Conservation (phyloP, 2,888 invertebrate genomes). For the Diarsia mendica region DNA sequence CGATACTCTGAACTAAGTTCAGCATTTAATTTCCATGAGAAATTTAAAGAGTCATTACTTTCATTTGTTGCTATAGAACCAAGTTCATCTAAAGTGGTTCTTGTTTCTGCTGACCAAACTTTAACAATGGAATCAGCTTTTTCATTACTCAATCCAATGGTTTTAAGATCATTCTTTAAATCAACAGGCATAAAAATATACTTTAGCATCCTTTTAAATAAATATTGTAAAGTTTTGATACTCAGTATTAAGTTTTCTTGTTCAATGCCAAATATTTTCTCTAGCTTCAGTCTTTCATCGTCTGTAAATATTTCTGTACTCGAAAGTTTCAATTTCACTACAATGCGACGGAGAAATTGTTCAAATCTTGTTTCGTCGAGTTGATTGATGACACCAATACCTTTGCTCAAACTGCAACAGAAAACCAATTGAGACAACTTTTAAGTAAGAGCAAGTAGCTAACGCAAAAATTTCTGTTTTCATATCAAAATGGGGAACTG, state of each 20-base stretch:
- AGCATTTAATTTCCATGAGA: conserved; percentile 84
- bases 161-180: conserved; percentile 80
- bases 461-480: neutral
- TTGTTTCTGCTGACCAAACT: conserved; percentile 84
- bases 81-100: conserved; percentile 79
- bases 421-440: conserved; percentile 10
- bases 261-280: conserved; percentile 81
- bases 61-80: conserved; percentile 71
- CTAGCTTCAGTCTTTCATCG: conserved; percentile 81
- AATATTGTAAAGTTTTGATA: conserved; percentile 82
- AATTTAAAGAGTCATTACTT: conserved; percentile 71
- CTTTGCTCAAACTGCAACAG: conserved; percentile 81
- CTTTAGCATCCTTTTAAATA: conserved; percentile 82
- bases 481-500: too few species aligned
- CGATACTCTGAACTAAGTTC: conserved; percentile 84
- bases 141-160: conserved; percentile 77
- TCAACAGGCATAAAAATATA: conserved; percentile 85
- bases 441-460: neutral
- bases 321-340: conserved; percentile 79
- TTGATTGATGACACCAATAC: conserved; percentile 78
- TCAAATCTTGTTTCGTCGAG: conserved; percentile 84
- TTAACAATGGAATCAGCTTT: conserved; percentile 83
- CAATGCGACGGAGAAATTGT: conserved; percentile 82
- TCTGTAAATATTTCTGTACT: conserved; percentile 82
- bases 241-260: conserved; percentile 77